phyloP scores from a whole-genome alignment of 2,888 invertebrate genomes.

The Hipparchia semele region DNA sequence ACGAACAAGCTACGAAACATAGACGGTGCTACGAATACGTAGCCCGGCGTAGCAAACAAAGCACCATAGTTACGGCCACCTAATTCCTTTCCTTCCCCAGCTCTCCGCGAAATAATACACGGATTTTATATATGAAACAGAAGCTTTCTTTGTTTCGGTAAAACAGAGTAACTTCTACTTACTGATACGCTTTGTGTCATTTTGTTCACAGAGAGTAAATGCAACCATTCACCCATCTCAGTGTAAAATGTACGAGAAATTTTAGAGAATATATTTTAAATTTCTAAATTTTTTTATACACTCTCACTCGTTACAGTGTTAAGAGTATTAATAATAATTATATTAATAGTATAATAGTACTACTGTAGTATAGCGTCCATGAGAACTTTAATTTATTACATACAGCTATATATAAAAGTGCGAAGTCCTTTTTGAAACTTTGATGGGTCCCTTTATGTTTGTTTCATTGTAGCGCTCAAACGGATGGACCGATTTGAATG shows the following conservation, averaged over 20 bases:
- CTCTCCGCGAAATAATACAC: conserved; percentile 40
- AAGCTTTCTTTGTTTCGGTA: conserved; percentile 39
- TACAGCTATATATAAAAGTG: too few relatives aligned
- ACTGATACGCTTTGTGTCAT: conserved; percentile 38
- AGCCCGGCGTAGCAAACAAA: conserved; percentile 39
- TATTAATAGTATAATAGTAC: too few relatives aligned
- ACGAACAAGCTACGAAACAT: conserved; percentile 24
- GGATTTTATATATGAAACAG: conserved; percentile 39
- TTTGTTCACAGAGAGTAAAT: conserved; percentile 27
- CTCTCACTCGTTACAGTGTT: too few relatives aligned
- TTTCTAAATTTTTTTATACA: not conserved
- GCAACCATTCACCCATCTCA: conserved; percentile 17
- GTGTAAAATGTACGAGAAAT: conserved; percentile 21
- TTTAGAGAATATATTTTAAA: conserved; percentile 2
- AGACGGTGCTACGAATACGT: conserved; percentile 34
- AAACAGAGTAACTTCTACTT: conserved; percentile 37
- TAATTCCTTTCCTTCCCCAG: conserved; percentile 36
- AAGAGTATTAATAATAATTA: too few relatives aligned
- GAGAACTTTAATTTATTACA: too few relatives aligned
- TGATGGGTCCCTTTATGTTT: too few relatives aligned
- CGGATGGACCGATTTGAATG: too few relatives aligned
- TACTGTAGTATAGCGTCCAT: too few relatives aligned
- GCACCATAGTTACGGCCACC: conserved; percentile 36
- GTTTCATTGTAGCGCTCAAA: too few relatives aligned
- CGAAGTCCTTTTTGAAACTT: too few relatives aligned